Conservation (phyloP, 2,797 vertebrate species). For the Echeneis naucrates region DNA sequence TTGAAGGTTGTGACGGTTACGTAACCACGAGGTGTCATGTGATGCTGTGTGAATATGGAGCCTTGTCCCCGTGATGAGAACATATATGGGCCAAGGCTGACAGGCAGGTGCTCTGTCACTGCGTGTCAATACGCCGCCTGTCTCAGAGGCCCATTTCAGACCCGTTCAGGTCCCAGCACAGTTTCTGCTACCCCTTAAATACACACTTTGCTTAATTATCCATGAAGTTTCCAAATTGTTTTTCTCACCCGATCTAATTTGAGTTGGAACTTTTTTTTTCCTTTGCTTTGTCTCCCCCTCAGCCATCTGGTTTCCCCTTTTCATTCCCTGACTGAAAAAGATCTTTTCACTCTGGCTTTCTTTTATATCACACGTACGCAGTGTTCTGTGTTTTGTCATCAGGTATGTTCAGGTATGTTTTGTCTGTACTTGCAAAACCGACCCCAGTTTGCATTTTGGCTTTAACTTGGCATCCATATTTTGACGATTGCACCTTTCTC, state of each 20-base stretch:
- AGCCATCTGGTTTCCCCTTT: constrained; percentile 23
- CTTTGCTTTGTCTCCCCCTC: constrained; percentile 20
- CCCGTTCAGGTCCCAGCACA: constrained; percentile 31
- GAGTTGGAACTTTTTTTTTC: constrained; percentile 18
- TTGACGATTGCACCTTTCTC: constrained; percentile 28
- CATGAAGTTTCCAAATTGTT: constrained; percentile 36
- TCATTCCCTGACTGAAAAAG: not conserved
- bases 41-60: constrained; percentile 69
- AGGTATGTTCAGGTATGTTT: constrained; percentile 38
- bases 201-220: constrained; percentile 45
- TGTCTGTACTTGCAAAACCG: constrained; percentile 28
- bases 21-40: constrained; percentile 64
- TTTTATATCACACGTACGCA: constrained; percentile 13
- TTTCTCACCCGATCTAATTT: constrained; percentile 47
- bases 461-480: constrained; percentile 43
- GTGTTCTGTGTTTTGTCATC: constrained; percentile 5
- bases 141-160: constrained; percentile 47
- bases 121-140: constrained; percentile 50
- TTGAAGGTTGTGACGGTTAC: constrained; percentile 66
- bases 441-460: constrained; percentile 23
- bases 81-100: constrained; percentile 52
- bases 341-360: constrained; percentile 9
- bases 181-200: constrained; percentile 40
- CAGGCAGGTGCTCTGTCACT: constrained; percentile 59
- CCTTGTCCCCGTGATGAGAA: constrained; percentile 61